These are phyloP conservation scores for Nycteola revayana DNA, from an alignment of 2,888 invertebrate species.

Conservation along the genomic window DNA sequence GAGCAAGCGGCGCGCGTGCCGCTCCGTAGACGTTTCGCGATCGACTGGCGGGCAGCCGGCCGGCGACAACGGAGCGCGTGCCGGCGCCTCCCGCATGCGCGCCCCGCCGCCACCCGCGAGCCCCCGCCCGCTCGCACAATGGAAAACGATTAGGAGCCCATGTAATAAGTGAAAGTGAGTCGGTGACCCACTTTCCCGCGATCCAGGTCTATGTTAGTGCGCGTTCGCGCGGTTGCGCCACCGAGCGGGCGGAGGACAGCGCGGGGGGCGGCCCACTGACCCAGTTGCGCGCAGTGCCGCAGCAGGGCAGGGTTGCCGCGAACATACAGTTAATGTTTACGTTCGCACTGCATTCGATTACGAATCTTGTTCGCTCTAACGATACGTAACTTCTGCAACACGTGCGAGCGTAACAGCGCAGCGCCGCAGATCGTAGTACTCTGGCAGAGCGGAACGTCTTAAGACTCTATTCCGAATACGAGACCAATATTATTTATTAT, in stretches of 20 bases:
- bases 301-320: constrained; percentile 82
- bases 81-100: constrained; percentile 80
- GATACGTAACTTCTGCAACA: constrained; percentile 32
- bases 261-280: constrained; percentile 90
- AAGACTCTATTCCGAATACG: too few relatives aligned
- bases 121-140: constrained; percentile 84
- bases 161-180: constrained; percentile 95
- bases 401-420: constrained; percentile 11
- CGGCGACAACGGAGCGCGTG: constrained; percentile 77
- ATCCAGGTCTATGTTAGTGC: constrained; percentile 96
- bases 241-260: constrained; percentile 77
- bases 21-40: constrained; percentile 68
- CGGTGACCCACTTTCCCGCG: constrained; percentile 95
- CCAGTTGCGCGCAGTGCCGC: constrained; percentile 87
- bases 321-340: constrained; percentile 73
- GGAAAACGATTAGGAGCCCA: constrained; percentile 88
- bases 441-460: too few relatives aligned
- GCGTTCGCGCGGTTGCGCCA: constrained; percentile 80
- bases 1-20: constrained; percentile 60
- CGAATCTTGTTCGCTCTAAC: constrained; percentile 35
- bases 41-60: constrained; percentile 78
- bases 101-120: constrained; percentile 73
- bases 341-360: constrained; percentile 62
- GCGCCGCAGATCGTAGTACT: not conserved
- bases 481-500: too few relatives aligned